phyloP scores from a whole-genome alignment of 1,140 invertebrate genomes.

The Anoplolepis gracilipes region DNA sequence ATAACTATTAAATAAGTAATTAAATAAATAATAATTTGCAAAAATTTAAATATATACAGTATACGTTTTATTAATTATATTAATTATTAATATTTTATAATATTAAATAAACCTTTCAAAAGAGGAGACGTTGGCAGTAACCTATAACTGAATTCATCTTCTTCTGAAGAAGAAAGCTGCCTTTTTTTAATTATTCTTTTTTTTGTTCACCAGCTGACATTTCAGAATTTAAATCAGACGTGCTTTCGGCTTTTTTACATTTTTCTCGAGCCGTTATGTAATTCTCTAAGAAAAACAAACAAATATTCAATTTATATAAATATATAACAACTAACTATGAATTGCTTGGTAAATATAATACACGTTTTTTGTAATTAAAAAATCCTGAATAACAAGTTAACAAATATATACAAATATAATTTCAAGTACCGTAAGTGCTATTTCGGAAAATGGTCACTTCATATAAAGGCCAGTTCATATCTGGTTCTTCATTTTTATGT shows the following conservation, averaged over 20 bases:
- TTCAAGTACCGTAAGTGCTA: no score
- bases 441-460: no score
- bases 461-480: no score
- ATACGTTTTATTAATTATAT: neutral
- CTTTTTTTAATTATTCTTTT: neutral
- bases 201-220: neutral
- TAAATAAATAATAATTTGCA: neutral
- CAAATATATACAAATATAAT: neutral
- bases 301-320: neutral
- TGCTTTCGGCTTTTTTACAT: neutral
- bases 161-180: neutral
- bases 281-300: neutral
- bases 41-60: neutral
- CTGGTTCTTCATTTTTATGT: no score
- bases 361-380: neutral
- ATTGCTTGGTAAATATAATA: no score
- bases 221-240: constrained; percentile 5
- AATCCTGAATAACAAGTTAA: neutral
- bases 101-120: neutral
- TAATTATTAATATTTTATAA: neutral
- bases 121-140: neutral
- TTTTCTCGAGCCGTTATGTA: neutral
- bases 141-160: neutral
- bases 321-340: neutral
- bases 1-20: neutral